Evolutionary conservation across 2,113 vertebrate species (phyloP).

Genomic region (Ophiodon elongatus): DNA sequence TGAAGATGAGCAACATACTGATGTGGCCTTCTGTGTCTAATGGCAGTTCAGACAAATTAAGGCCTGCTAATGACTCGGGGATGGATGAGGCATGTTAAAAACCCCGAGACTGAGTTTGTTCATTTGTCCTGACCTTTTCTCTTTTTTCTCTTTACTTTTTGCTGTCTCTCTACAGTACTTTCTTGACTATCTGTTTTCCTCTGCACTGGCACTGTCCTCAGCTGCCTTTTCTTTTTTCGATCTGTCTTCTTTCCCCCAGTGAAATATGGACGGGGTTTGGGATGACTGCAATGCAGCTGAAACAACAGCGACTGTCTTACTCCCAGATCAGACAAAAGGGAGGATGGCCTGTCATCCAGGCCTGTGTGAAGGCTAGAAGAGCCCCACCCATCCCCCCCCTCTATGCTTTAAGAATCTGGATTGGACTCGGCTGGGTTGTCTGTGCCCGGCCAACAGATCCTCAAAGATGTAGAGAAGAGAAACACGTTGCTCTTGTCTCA

Average conservation of each 20-base stretch:
- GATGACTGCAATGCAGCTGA: conserved; percentile 80
- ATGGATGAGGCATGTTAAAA: conserved; percentile 3
- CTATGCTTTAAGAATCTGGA: conserved; percentile 42
- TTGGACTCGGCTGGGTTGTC: conserved; percentile 1
- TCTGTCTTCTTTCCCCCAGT: conserved; percentile 54
- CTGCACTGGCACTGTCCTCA: conserved; percentile 33
- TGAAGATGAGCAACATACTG: conserved; percentile 10
- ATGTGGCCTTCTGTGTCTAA: not conserved
- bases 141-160: not conserved
- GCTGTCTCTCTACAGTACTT: conserved; percentile 3
- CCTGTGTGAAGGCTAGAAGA: conserved; percentile 33
- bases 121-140: not conserved
- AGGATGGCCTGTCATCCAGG: conserved; percentile 58
- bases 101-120: not conserved
- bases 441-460: conserved; percentile 34
- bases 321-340: conserved; percentile 53
- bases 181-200: not conserved
- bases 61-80: conserved; percentile 12
- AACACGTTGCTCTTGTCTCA: conserved; percentile 35
- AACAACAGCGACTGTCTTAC: conserved; percentile 56
- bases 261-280: conserved; percentile 44
- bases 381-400: not conserved
- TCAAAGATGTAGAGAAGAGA: conserved; percentile 45
- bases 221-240: conserved; percentile 48
- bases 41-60: conserved; percentile 14